A percentile compares a stretch with the other conserved stretches of the same genome.
phyloP scores from a whole-genome alignment of 2,797 vertebrate genomes.

The Steatocranus sp. region DNA sequence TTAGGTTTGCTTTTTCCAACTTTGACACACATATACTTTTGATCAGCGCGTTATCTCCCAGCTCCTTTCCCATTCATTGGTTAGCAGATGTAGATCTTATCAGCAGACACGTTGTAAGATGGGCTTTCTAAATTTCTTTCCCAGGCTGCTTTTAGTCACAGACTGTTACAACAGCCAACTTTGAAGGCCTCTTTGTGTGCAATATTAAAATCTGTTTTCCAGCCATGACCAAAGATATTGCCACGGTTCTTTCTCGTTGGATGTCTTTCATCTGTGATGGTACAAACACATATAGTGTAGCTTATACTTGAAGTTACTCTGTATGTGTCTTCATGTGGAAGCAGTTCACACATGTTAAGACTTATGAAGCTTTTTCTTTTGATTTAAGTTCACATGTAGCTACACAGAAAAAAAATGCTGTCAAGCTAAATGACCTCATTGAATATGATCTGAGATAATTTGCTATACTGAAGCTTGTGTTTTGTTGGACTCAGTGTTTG shows the following conservation, averaged over 20 bases:
- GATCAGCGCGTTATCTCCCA: background rate
- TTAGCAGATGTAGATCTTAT: background rate
- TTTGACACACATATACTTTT: background rate
- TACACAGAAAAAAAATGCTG: background rate
- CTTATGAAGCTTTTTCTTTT: background rate
- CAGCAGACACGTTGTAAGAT: background rate
- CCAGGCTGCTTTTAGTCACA: background rate
- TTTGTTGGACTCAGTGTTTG: background rate
- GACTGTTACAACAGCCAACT: background rate
- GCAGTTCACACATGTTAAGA: background rate
- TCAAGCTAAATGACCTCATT: background rate
- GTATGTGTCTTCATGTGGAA: background rate
- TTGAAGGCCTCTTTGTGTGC: background rate
- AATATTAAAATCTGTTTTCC: background rate
- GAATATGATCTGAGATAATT: background rate
- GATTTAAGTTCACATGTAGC: background rate
- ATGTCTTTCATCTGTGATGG: background rate
- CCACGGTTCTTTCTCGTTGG: background rate
- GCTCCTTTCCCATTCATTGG: background rate
- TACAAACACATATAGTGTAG: background rate
- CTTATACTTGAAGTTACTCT: background rate
- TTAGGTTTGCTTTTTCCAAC: background rate
- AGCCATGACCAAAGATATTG: background rate
- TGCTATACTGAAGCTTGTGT: background rate
- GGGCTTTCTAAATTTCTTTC: background rate